phyloP scores from a whole-genome alignment of 1,140 invertebrate species.

The Himalopsyche phryganea region DNA sequence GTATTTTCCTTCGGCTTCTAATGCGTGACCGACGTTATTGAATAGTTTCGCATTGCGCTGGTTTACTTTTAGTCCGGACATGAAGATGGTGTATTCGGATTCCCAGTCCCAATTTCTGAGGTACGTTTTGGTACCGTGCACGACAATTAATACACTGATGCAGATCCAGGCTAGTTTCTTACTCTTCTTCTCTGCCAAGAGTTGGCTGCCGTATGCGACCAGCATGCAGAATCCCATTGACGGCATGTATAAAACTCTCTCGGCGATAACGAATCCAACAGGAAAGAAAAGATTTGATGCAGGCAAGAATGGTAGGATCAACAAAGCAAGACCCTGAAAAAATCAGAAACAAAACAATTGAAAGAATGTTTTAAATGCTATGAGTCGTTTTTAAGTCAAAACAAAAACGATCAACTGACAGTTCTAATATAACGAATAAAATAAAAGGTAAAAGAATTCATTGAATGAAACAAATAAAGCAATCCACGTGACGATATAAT shows the following conservation, averaged over 20 bases:
- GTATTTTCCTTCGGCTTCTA: slow-evolving; percentile 82
- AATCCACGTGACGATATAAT: too few species aligned
- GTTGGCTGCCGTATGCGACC: slow-evolving; percentile 73
- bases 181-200: slow-evolving; percentile 50
- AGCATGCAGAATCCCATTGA: slow-evolving; percentile 97
- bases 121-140: slow-evolving; percentile 78
- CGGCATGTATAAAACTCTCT: slow-evolving; percentile 92
- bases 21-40: slow-evolving; percentile 94
- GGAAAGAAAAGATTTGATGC: slow-evolving; percentile 97
- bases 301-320: slow-evolving; percentile 89
- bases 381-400: too few species aligned
- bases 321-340: slow-evolving; percentile 75
- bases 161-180: slow-evolving; percentile 62
- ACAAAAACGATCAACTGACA: too few species aligned
- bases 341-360: slow-evolving; percentile 55
- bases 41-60: slow-evolving; percentile 92
- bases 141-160: slow-evolving; percentile 64
- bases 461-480: too few species aligned
- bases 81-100: slow-evolving; percentile 89
- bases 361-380: too few species aligned
- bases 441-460: neutral
- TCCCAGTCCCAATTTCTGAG: slow-evolving; percentile 88
- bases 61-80: slow-evolving; percentile 87
- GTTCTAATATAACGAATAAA: too few species aligned
- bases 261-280: slow-evolving; percentile 95